phyloP scores from a whole-genome alignment of 2,797 vertebrate genomes.

The Streptopelia turtur region DNA sequence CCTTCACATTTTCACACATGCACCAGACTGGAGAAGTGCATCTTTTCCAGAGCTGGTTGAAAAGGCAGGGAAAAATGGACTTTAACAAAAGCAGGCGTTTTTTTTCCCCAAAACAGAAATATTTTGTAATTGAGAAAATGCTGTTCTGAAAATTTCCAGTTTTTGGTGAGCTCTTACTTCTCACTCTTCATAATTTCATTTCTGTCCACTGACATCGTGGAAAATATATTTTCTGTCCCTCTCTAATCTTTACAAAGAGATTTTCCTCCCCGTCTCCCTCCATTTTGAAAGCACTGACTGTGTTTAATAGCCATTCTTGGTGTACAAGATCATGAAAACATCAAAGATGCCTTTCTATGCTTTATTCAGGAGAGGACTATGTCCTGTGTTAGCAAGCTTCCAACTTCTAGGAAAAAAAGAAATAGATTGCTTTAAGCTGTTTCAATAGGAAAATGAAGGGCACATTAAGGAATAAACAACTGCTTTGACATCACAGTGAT shows the following conservation, averaged over 20 bases:
- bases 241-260: neutral
- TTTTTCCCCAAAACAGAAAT: neutral
- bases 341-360: neutral
- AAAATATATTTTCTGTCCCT: neutral
- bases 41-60: constrained; percentile 8
- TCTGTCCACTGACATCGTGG: neutral
- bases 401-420: neutral
- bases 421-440: neutral
- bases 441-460: constrained; percentile 28
- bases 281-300: neutral
- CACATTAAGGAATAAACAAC: constrained; percentile 36
- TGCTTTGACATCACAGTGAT: constrained; percentile 32
- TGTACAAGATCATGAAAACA: neutral
- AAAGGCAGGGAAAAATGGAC: neutral
- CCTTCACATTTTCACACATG: neutral
- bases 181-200: neutral
- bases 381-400: neutral
- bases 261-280: neutral
- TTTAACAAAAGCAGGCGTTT: neutral
- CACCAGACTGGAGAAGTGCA: neutral
- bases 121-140: neutral
- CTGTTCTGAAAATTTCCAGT: neutral
- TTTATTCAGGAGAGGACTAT: neutral
- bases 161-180: neutral
- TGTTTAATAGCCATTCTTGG: neutral